Base-by-base conservation (phyloP, 2,797 vertebrate species). In the Sebastes alutus region DNA sequence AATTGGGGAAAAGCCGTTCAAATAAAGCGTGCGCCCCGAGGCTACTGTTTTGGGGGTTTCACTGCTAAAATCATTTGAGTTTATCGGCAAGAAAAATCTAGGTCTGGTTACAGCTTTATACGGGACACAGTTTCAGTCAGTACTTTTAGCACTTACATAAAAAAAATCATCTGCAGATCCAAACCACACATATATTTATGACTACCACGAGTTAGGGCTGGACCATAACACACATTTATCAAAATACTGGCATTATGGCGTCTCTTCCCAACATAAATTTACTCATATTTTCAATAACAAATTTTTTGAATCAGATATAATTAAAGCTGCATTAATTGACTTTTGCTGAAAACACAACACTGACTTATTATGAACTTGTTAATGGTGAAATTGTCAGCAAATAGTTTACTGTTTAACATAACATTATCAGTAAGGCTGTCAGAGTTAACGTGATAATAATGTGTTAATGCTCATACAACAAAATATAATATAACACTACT, bases 21-120 rank as follows among this genome's bases (percentile, higher is more conserved):
- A 82, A 78, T 80, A 55, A 77, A 78, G 61, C 4, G 14, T 14
- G 18, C 33, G 55, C 52, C 75, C 32, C 0, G 20, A 78, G 80
- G 77, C 72, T 75, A 72, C 78, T 67, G 72, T 80, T 70, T 82
- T 64, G 27, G 14, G 18, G 65, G 11, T 76, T 72, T 70, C 30
- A 7, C 56, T 79, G 70, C 42, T 77, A 69, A 67, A 81, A 60
- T 71, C 25, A 67, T 75, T 74, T 59, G 4, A 23, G 32, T 63
- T 55, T 14, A 52, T 72, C 18, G n/a, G 27, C 63, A 64, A 56
- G 56, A 27, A 60, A 55, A 52, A 46, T 29, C 16, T 3, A 54
- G 32, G 5, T 23, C n/a, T 20, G 55, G 35, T 55, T 54, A 33
- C 46, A 38, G 30, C 35, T 66, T 42, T 42, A 42, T 56, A 60